Evolutionary conservation across 1,140 invertebrate species (phyloP).

Genomic region (Eriosoma lanigerum): DNA sequence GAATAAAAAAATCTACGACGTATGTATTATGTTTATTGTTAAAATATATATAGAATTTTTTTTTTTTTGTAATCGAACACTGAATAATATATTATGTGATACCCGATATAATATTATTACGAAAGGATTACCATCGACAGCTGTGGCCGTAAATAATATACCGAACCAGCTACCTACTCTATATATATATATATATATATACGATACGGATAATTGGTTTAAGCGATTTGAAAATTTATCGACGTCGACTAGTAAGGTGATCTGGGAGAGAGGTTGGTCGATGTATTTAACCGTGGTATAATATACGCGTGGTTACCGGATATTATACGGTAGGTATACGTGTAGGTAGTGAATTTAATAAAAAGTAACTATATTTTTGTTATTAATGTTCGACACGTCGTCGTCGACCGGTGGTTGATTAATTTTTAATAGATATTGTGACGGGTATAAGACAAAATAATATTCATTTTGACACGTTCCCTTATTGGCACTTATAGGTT

Average conservation of each 20-base stretch:
- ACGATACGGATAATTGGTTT: neutral
- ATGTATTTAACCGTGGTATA: neutral
- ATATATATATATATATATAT: too few relatives aligned
- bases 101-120: neutral
- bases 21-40: neutral
- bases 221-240: neutral
- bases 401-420: too few relatives aligned
- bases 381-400: neutral
- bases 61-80: neutral
- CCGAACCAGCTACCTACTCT: too few relatives aligned
- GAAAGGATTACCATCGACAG: neutral
- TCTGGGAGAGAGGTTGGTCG: too few relatives aligned
- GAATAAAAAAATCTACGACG: neutral
- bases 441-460: too few relatives aligned
- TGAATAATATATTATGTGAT: too few relatives aligned
- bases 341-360: constrained; percentile 1
- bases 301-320: neutral
- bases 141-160: neutral
- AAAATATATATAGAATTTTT: too few relatives aligned
- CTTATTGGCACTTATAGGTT: neutral
- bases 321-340: too few relatives aligned
- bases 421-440: too few relatives aligned
- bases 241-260: too few relatives aligned
- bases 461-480: neutral
- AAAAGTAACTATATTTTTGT: too few relatives aligned